Base-by-base conservation (phyloP, 2,113 vertebrate genomes). In the Triplophysa rosa region DNA sequence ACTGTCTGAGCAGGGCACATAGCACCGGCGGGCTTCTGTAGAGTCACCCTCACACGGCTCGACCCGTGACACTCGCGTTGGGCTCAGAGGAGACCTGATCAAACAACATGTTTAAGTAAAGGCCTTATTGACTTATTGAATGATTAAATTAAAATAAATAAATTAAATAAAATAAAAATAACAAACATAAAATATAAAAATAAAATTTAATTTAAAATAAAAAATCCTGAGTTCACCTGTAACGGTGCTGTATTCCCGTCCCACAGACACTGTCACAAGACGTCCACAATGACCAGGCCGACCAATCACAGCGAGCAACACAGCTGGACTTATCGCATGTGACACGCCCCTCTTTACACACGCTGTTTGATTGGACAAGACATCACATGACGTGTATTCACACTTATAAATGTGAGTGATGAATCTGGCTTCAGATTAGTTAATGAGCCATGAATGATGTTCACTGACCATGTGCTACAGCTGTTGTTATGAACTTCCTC, bases 221-320 rank as follows among this genome's bases (percentile, higher is more conserved):
- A 11, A 23, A 29, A 17, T n/a, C 49, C 8, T 58, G 5, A 23
- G 49, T 12, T 11, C 49, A 95, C 96, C 96, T 95, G 92, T 94
- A 96, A 47, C 95, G 91, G 33, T 94, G 91, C 83, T 93, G 92
- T 12, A 93, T 66, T 13, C 95, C 95, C 0, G 85, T 67, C 16
- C 95, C 94, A 67, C 96, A 97, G 67, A 87, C 90, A 10, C 84
- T 92, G 73, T 93, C 92, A 58, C 96, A 98, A 0, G 88, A 91
- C 0, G 94, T 91, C 96, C 96, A 97, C 0, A 93, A 91, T 0
- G 95, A 94, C 96, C 95, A 98, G 16, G 92, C 86, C 0, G 96
- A 97, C 96, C 95, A 98, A 45, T 90, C 87, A n/a, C 96, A 98
- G 82, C 71, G n/a, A 0, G 73, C 42, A 0, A 88, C 84, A 52